These are phyloP conservation scores for Spodoptera litura DNA, from an alignment of 1,140 invertebrate genomes.

Conservation along the genomic window DNA sequence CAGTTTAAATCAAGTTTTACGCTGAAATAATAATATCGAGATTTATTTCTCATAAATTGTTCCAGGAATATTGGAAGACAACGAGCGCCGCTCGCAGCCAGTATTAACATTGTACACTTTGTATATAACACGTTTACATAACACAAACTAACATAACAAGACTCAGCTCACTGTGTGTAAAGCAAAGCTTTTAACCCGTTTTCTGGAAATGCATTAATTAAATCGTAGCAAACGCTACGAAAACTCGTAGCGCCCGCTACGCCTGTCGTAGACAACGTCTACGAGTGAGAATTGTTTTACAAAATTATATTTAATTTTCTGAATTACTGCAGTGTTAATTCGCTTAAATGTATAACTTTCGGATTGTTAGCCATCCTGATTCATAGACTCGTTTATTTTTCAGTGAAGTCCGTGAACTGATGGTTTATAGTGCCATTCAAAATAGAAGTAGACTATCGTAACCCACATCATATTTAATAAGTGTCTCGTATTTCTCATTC, in stretches of 20 bases:
- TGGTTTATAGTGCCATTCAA: neutral
- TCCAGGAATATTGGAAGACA: neutral
- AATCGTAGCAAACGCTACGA: slow-evolving; percentile 44
- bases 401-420: neutral
- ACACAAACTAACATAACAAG: slow-evolving; percentile 42
- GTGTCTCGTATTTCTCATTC: slow-evolving; percentile 8
- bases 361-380: neutral
- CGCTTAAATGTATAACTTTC: slow-evolving; percentile 29
- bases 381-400: slow-evolving; percentile 11
- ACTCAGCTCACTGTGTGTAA: slow-evolving; percentile 43
- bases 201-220: slow-evolving; percentile 52
- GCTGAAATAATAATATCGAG: no score
- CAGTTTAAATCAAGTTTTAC: no score
- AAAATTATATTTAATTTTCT: slow-evolving; percentile 40
- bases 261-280: slow-evolving; percentile 50
- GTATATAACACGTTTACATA: slow-evolving; percentile 9
- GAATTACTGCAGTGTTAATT: slow-evolving; percentile 45
- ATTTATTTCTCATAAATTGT: neutral
- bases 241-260: slow-evolving; percentile 26
- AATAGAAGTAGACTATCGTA: neutral
- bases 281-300: slow-evolving; percentile 42
- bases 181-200: slow-evolving; percentile 48
- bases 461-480: neutral
- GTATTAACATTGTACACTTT: neutral
- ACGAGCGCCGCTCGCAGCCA: neutral